These are phyloP conservation scores for Tricholaema leucomelas DNA, from an alignment of 2,113 vertebrate species.

Conservation along the genomic window DNA sequence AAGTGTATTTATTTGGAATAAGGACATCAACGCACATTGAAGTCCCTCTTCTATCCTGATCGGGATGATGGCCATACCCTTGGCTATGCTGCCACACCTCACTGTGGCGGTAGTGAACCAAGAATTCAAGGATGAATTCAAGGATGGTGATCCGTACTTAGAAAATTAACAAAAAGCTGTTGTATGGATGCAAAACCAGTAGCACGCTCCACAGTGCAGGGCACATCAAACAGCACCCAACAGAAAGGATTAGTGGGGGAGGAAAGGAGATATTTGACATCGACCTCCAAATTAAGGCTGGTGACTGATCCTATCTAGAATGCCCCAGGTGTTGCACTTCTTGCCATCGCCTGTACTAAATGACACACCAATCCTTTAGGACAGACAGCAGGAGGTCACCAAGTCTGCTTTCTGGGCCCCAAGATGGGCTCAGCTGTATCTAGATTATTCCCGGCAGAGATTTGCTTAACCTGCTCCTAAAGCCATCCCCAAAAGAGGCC, in stretches of 20 bases:
- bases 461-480: not conserved
- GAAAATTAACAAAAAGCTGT: not conserved
- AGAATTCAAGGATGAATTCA: not conserved
- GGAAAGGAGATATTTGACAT: not conserved
- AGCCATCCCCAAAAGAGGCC: not conserved
- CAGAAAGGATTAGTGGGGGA: not conserved
- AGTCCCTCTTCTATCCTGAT: not conserved
- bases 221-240: not conserved
- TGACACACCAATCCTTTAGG: not conserved
- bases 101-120: not conserved
- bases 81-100: not conserved
- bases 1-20: not conserved
- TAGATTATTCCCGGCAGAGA: not conserved
- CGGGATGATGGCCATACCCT: accelerated
- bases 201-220: accelerated
- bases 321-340: not conserved
- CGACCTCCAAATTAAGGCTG: not conserved
- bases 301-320: not conserved
- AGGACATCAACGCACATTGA: not conserved
- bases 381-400: not conserved
- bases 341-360: not conserved
- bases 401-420: not conserved
- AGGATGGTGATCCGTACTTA: not conserved
- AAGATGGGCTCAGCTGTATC: not conserved
- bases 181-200: not conserved